Evolutionary conservation across 2,113 vertebrate species (phyloP).

Genomic region (Plestiodon gilberti): DNA sequence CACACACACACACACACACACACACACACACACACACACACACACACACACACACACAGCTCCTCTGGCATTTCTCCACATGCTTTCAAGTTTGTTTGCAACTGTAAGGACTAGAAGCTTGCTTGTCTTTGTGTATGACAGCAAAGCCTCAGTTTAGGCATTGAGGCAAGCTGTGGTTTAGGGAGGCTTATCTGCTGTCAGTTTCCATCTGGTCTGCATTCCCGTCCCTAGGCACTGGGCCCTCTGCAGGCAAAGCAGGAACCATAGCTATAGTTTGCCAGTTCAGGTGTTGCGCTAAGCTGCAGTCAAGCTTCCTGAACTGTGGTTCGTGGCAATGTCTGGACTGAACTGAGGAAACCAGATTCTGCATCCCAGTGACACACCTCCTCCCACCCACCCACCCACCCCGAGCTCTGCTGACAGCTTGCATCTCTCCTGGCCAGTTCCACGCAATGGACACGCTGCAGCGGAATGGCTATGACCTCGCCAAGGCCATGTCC

Average conservation of each 20-base stretch:
- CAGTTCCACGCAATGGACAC: constrained; percentile 97
- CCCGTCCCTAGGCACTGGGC: neutral
- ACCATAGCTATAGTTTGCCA: neutral
- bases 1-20: too few relatives aligned
- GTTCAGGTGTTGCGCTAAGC: too few relatives aligned
- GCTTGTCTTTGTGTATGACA: too few relatives aligned
- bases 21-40: too few relatives aligned
- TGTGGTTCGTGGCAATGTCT: neutral
- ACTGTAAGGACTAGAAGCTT: neutral
- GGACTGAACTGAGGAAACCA: too few relatives aligned
- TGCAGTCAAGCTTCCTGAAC: neutral
- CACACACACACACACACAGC: too few relatives aligned
- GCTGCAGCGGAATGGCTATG: constrained; percentile 89
- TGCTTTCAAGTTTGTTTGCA: neutral
- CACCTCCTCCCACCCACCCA: too few relatives aligned
- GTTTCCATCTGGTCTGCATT: neutral
- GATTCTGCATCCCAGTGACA: too few relatives aligned
- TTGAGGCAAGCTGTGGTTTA: neutral
- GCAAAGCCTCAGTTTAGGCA: neutral
- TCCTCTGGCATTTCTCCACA: neutral
- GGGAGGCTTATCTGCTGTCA: neutral
- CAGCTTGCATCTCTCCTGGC: accelerated
- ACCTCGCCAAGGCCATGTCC: constrained; percentile 92
- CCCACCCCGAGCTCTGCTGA: neutral
- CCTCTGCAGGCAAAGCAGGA: neutral